Percentiles rank a stretch among this genome's conserved stretches.
phyloP scores from a whole-genome alignment of 2,888 invertebrate genomes.

The Chaetogeoica ovagalla region DNA sequence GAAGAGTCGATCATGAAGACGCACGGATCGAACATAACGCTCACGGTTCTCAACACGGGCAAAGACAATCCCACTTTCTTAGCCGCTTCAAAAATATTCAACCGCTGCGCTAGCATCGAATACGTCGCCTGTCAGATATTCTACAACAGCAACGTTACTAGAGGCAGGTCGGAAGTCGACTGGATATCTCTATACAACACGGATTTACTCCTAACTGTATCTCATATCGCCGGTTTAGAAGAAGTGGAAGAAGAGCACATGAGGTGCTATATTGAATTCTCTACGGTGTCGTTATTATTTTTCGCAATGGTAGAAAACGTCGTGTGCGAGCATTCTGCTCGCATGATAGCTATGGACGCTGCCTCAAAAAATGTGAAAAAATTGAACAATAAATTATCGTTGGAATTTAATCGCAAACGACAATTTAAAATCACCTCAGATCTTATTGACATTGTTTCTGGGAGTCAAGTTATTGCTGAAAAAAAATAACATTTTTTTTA shows the following conservation, averaged over 20 bases:
- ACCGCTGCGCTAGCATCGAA: constrained; percentile 23
- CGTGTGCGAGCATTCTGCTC: constrained; percentile 52
- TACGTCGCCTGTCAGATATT: constrained; percentile 37
- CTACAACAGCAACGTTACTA: constrained; percentile 24
- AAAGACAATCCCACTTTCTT: constrained; percentile 54
- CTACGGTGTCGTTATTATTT: constrained; percentile 53
- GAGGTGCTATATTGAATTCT: constrained; percentile 54
- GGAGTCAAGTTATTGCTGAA: constrained; percentile 25
- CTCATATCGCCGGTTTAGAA: constrained; percentile 47
- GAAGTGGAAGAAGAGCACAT: constrained; percentile 50
- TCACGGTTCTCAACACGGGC: constrained; percentile 52
- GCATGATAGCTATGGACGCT: constrained; percentile 54
- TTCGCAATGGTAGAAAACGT: constrained; percentile 54
- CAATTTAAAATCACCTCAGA: constrained; percentile 54
- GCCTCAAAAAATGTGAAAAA: constrained; percentile 54
- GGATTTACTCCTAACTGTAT: constrained; percentile 7
- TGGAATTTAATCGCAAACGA: constrained; percentile 52
- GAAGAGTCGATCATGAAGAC: background rate
- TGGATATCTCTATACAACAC: constrained; percentile 27
- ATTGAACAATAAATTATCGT: constrained; percentile 42
- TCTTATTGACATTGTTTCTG: constrained; percentile 55
- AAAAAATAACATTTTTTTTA: constrained; percentile 10
- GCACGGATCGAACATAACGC: constrained; percentile 4
- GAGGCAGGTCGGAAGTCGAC: constrained; percentile 7
- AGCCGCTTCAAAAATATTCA: constrained; percentile 52